Conservation (phyloP, 2,113 vertebrate species). For the Notechis scutatus region DNA sequence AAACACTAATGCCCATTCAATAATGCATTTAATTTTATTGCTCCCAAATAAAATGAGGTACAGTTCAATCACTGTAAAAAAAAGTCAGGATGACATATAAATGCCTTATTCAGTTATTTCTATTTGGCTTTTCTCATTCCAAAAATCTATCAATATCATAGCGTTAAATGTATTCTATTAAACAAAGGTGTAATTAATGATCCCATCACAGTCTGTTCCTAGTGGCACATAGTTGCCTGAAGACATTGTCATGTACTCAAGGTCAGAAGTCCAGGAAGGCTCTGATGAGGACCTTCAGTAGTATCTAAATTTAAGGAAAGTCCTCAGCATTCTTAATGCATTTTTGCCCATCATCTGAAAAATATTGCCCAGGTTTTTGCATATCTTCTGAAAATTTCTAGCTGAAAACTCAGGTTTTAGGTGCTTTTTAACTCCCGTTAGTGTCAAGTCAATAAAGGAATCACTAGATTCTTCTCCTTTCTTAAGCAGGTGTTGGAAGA, state of each 20-base stretch:
- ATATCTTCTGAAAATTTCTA: background rate
- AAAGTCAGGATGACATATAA: constrained; percentile 27
- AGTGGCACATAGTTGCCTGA: constrained; percentile 8
- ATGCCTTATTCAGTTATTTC: constrained; percentile 23
- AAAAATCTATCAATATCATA: constrained; percentile 33
- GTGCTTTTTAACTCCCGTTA: background rate
- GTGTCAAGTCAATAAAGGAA: background rate
- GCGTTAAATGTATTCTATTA: constrained; percentile 50
- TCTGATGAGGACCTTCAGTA: background rate
- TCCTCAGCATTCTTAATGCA: background rate
- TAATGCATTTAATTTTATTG: constrained; percentile 26
- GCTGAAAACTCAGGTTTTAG: background rate
- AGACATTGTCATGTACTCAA: background rate
- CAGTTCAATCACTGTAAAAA: constrained; percentile 35
- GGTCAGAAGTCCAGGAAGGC: background rate
- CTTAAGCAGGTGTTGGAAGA: background rate
- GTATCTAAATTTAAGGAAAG: background rate
- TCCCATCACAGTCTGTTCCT: constrained; percentile 19
- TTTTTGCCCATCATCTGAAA: background rate
- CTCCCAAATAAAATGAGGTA: constrained; percentile 39
- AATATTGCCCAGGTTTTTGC: background rate
- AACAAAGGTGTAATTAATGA: constrained; percentile 46
- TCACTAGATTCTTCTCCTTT: background rate
- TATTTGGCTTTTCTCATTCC: constrained; percentile 57
- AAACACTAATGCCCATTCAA: constrained; percentile 21